These are phyloP conservation scores for Gobius niger DNA, from an alignment of 2,113 vertebrate genomes.

Conservation along the genomic window DNA sequence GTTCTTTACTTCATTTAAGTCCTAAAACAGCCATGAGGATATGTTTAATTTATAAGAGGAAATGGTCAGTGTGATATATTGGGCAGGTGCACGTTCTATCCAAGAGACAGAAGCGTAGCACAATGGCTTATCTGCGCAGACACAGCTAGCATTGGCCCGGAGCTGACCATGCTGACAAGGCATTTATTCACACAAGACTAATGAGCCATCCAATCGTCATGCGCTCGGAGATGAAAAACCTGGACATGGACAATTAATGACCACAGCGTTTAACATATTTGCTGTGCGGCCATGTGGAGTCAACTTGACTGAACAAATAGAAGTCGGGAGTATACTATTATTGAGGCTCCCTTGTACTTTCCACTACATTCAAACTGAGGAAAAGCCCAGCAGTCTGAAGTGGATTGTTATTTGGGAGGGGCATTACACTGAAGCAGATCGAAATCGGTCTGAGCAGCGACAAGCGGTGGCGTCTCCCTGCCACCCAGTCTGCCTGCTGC, in stretches of 20 bases:
- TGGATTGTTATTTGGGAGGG: conserved; percentile 82
- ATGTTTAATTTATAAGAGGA: neutral
- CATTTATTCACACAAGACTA: conserved; percentile 69
- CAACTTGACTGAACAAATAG: conserved; percentile 13
- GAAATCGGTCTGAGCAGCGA: conserved; percentile 81
- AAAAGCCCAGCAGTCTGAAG: conserved; percentile 70
- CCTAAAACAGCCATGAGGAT: too few relatives aligned
- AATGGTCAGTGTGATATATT: neutral
- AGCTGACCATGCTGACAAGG: conserved; percentile 64
- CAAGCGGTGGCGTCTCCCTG: conserved; percentile 82
- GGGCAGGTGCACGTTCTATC: conserved; percentile 31
- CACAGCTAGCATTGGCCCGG: conserved; percentile 58
- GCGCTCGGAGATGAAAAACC: conserved; percentile 17
- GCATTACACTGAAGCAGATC: conserved; percentile 73
- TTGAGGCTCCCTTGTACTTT: conserved; percentile 35
- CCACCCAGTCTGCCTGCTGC: conserved; percentile 78
- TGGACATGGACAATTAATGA: neutral
- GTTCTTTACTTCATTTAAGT: neutral
- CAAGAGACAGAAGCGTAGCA: conserved; percentile 58
- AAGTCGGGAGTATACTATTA: conserved; percentile 24
- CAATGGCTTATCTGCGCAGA: conserved; percentile 69
- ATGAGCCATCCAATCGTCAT: conserved; percentile 70
- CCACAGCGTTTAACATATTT: neutral
- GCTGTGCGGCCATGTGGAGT: neutral
- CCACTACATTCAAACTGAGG: conserved; percentile 64